phyloP scores from a whole-genome alignment of 2,888 invertebrate genomes.

The Pterobdella sp. region DNA sequence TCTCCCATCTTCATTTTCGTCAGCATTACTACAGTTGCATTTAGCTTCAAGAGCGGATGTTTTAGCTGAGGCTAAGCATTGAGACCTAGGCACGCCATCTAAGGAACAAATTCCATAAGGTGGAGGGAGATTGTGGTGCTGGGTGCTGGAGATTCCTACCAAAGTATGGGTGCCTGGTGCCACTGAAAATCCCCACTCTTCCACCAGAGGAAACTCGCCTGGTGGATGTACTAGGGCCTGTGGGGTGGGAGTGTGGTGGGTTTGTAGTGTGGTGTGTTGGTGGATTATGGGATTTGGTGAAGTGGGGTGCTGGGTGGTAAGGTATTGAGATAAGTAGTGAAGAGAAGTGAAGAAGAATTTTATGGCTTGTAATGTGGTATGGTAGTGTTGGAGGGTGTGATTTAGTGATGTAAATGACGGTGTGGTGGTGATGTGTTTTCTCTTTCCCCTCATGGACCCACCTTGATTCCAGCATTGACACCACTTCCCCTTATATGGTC shows the following conservation, averaged over 20 bases:
- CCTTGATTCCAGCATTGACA: slow-evolving; percentile 39
- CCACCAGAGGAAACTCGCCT: slow-evolving; percentile 36
- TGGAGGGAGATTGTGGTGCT: neutral
- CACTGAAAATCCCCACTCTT: slow-evolving; percentile 39
- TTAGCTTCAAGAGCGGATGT: neutral
- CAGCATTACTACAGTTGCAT: slow-evolving; percentile 10
- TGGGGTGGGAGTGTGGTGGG: no score
- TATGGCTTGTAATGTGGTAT: no score
- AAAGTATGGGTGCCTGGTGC: slow-evolving; percentile 39
- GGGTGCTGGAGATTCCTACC: slow-evolving; percentile 31
- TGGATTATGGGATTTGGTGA: no score
- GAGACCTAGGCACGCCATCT: slow-evolving; percentile 26
- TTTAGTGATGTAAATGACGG: no score
- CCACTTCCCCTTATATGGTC: slow-evolving; percentile 38
- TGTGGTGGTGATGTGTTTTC: neutral
- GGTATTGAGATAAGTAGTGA: neutral
- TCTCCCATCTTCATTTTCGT: neutral
- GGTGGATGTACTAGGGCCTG: slow-evolving; percentile 36
- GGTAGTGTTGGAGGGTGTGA: no score
- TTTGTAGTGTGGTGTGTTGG: no score
- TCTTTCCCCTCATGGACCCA: neutral
- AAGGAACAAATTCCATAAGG: slow-evolving; percentile 8
- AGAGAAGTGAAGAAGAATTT: neutral
- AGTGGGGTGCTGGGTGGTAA: neutral
- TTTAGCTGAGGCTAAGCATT: slow-evolving; percentile 27